A percentile compares a stretch with the other conserved stretches of the same genome.
Evolutionary conservation across 2,113 vertebrate species (phyloP).

Genomic region (Eleginops maclovinus): DNA sequence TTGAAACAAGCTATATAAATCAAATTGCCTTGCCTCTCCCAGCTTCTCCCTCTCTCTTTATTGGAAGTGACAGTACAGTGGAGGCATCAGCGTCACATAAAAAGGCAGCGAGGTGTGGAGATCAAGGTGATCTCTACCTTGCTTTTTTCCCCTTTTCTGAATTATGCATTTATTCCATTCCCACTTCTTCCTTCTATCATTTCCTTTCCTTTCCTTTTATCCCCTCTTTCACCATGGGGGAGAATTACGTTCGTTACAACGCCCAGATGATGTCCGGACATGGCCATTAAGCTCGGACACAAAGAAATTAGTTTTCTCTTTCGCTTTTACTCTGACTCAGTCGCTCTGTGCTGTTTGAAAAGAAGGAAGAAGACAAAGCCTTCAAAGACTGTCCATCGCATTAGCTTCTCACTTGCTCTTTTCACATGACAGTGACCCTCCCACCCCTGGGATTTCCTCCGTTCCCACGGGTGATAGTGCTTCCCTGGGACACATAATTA

Average conservation of each 20-base stretch:
- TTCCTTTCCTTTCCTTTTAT: not conserved
- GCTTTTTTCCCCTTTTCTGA: slow-evolving; percentile 41
- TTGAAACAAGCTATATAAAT: slow-evolving; percentile 8
- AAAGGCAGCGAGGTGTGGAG: slow-evolving; percentile 45
- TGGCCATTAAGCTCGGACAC: slow-evolving; percentile 31
- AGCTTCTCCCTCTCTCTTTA: slow-evolving; percentile 18
- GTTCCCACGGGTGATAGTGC: slow-evolving; percentile 61
- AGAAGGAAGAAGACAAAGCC: slow-evolving; percentile 37
- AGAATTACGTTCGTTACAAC: slow-evolving; percentile 36
- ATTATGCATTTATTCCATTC: slow-evolving; percentile 72
- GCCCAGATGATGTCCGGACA: slow-evolving; percentile 51
- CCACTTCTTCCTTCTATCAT: slow-evolving; percentile 36
- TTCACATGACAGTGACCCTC: slow-evolving; percentile 50
- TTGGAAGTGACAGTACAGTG: slow-evolving; percentile 42
- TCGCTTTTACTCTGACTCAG: slow-evolving; percentile 25
- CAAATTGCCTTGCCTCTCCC: slow-evolving; percentile 3
- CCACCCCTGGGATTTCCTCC: slow-evolving; percentile 36
- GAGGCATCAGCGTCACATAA: slow-evolving; percentile 61
- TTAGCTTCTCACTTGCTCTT: slow-evolving; percentile 52
- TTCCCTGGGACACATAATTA: slow-evolving; percentile 66
- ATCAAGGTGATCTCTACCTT: slow-evolving; percentile 65
- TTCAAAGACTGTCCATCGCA: slow-evolving; percentile 52
- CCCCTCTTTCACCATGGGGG: not conserved
- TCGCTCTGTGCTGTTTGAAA: slow-evolving; percentile 11
- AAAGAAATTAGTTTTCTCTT: slow-evolving; percentile 26